These are phyloP conservation scores for Beaufortia kweichowensis DNA, from an alignment of 2,113 vertebrate species.

Conservation along the genomic window DNA sequence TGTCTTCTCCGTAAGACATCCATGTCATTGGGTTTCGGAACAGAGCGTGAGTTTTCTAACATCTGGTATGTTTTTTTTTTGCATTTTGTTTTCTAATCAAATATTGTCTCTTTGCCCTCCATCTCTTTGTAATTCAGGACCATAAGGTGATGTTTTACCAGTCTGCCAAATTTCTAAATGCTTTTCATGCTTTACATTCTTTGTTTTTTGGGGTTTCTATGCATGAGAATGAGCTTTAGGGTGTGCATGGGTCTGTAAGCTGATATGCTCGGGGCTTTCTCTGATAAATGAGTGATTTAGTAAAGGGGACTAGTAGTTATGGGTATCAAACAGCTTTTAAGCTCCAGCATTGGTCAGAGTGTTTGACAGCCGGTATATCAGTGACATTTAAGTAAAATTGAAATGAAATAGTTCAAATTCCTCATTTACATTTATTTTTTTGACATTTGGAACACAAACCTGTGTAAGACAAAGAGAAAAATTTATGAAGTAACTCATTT, in stretches of 20 bases:
- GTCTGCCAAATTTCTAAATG: constrained; percentile 18
- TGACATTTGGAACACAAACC: too few species aligned
- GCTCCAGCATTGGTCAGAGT: background rate
- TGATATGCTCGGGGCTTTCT: constrained; percentile 27
- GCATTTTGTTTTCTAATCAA: constrained; percentile 41
- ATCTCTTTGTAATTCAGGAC: constrained; percentile 82
- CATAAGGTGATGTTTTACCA: constrained; percentile 86
- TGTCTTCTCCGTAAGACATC: too few species aligned
- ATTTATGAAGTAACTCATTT: too few species aligned
- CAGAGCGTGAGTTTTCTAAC: background rate
- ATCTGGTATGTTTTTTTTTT: background rate
- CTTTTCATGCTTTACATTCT: constrained; percentile 21
- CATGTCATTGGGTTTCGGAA: background rate
- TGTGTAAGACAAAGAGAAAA: too few species aligned
- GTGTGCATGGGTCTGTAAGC: constrained; percentile 34
- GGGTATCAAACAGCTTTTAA: background rate
- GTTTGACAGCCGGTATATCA: background rate
- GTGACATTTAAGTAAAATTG: background rate
- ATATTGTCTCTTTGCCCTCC: constrained; percentile 58
- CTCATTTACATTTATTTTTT: too few species aligned
- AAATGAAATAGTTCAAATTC: too few species aligned
- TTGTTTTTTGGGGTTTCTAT: constrained; percentile 21
- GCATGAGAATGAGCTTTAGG: constrained; percentile 26
- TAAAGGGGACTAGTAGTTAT: background rate
- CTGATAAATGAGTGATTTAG: background rate